A percentile compares a stretch with the other conserved stretches of the same genome.
Evolutionary conservation across 2,113 vertebrate genomes (phyloP).

Genomic region (Cyprinodon variegatus): DNA sequence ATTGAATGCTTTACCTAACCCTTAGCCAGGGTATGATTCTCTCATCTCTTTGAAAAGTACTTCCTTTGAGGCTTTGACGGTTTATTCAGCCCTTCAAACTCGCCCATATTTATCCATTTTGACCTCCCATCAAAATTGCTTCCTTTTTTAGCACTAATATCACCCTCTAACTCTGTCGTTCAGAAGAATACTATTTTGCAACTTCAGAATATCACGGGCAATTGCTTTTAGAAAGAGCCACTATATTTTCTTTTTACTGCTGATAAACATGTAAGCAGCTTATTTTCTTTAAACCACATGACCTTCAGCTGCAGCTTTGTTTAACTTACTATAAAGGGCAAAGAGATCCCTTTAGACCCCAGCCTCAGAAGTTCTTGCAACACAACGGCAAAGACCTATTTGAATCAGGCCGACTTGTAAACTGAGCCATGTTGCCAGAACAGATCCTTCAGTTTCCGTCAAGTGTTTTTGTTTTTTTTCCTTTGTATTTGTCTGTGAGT

Average conservation of each 20-base stretch:
- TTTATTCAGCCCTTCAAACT: constrained; percentile 60
- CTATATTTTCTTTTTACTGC: constrained; percentile 49
- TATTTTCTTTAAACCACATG: constrained; percentile 40
- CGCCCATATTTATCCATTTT: constrained; percentile 49
- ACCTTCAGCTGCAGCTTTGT: constrained; percentile 57
- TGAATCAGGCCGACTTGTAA: constrained; percentile 30
- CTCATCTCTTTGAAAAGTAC: constrained; percentile 60
- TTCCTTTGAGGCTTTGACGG: constrained; percentile 52
- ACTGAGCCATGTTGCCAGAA: constrained; percentile 25
- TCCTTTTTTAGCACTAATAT: constrained; percentile 46
- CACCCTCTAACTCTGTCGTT: constrained; percentile 47
- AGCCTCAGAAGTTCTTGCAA: constrained; percentile 37
- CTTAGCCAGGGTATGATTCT: constrained; percentile 34
- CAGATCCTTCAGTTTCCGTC: constrained; percentile 26
- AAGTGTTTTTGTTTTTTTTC: constrained; percentile 2
- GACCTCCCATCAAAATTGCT: constrained; percentile 61
- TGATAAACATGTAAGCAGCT: constrained; percentile 63
- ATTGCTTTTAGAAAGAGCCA: constrained; percentile 64
- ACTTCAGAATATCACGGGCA: constrained; percentile 58
- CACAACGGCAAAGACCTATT: constrained; percentile 22
- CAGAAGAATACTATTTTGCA: constrained; percentile 56
- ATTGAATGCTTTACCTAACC: constrained; percentile 17
- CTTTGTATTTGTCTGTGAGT: background rate
- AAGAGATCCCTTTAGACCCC: constrained; percentile 37
- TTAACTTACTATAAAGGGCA: constrained; percentile 37